Evolutionary conservation across 2,113 vertebrate genomes (phyloP), one percentile per base, ranked within the genome.

Genomic region (Xiphophorus maculatus): DNA sequence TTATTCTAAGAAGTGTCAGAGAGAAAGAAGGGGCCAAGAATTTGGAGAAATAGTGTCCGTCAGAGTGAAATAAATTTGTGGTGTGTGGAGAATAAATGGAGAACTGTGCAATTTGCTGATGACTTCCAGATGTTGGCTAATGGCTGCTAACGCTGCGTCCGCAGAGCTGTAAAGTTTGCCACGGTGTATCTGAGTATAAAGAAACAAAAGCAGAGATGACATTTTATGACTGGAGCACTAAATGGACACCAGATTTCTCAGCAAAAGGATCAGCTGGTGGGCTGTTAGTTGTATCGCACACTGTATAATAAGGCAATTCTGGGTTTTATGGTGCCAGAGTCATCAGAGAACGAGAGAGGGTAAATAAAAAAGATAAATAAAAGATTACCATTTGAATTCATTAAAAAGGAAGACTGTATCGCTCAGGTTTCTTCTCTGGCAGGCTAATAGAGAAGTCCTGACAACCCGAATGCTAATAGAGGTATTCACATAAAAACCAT

Each of bases 51-150:
- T 35, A 65, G 19, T 25, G 32, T 25, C 22, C 63, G 5, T 35
- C 63, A 37, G 32, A 35, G 32, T 25, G 30, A 35, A 65, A 35
- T 65, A 33, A 65, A 65, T 65, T 35, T 65, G 63, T 65, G 63
- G 63, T 35, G 63, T 35, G 32, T 35, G 63, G 63, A 65, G 22
- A 65, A 65, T 22, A 25, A 66, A 35, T 30, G 33, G 25, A 30
- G 64, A 25, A 66, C 64, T 30, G 33, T 37, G 25, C 33, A 33
- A 25, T 65, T 32, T n/a, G 64, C 64, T 40, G 64, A 66, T 66
- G 64, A 66, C 4, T 66, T 66, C 35, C 64, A 66, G 64, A 66
- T 66, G 64, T 40, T 66, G 3, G 64, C 64, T 66, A 63, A 63
- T 63, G 25, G 30, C 29, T 63, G 62, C 29, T 22, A 32, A 32